Base-by-base conservation (phyloP, 2,888 invertebrate genomes). In the Orthosia gracilis region DNA sequence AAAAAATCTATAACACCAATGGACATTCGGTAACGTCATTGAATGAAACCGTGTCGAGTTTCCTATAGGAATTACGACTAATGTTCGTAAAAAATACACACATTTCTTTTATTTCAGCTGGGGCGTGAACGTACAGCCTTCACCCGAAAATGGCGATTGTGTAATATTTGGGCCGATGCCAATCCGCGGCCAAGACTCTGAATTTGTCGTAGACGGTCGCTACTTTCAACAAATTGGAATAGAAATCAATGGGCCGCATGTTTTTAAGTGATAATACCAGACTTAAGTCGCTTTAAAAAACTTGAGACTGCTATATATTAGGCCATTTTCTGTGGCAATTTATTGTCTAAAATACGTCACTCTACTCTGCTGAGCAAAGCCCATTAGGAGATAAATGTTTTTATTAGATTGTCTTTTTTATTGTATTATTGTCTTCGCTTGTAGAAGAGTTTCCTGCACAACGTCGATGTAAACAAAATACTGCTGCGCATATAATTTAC, bases 131-230 rank as follows among this genome's bases (percentile, higher is more conserved):
- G 59, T 67, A 82, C 70, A 84, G 61, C 80, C 76, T 84, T 84
- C 77, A 74, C 52, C 65, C 67, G 40, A 85, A 83, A 79, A 69
- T 58, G 68, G 63, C 45, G 73, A 76, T 85, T 83, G 70, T 77
- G 74, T 83, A 83, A 84, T 74, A 83, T 73, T 63, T 84, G 81
- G 86, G 72, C 67, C 74, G 68, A 26, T 58, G 84, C 84, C 81
- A 84, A 73, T 73, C 61, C 62, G 21, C 49, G 50, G 63, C 65
- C 65, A 71, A 68, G 59, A 55, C 45, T 4, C 59, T 66, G 59
- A 45, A 69, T 67, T 61, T 59, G 21, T 71, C 23, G 61, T 65
- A 74, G 67, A 68, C 54, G 61, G 64, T 70, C 68, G 63, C 47
- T 59, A 40, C 58, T 73, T 78, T 64, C 59, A 55, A 68, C 47